Evolutionary conservation across 2,797 vertebrate genomes (phyloP).

Genomic region (Cyprinella venusta): DNA sequence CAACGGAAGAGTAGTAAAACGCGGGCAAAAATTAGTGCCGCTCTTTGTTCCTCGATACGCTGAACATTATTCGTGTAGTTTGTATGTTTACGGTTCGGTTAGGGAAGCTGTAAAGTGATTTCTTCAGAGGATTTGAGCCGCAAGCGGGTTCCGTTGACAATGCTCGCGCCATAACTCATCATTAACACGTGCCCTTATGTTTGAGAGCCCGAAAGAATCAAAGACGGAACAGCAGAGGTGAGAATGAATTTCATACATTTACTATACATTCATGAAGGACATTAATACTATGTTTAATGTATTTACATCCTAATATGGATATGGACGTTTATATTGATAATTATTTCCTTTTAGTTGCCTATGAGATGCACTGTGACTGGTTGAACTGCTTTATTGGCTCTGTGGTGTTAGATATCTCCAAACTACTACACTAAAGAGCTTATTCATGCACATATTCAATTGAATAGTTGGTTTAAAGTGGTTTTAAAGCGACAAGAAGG

Average conservation of each 20-base stretch:
- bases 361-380: not conserved
- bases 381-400: not conserved
- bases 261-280: not conserved
- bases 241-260: not conserved
- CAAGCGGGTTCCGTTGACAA: not conserved
- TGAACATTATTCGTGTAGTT: not conserved
- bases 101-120: not conserved
- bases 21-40: not conserved
- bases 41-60: accelerated
- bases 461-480: not conserved
- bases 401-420: not conserved
- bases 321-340: not conserved
- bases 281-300: not conserved
- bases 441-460: not conserved
- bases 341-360: not conserved
- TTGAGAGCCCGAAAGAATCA: not conserved
- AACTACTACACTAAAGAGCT: not conserved
- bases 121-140: not conserved
- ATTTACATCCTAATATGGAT: not conserved
- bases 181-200: not conserved
- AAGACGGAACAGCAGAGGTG: not conserved
- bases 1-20: not conserved
- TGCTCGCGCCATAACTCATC: not conserved
- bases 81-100: not conserved
- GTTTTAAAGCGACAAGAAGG: too few relatives aligned